A percentile compares a stretch with the other conserved stretches of the same genome.
Evolutionary conservation across 1,140 invertebrate genomes (phyloP).

Genomic region (Drosophila rufa): DNA sequence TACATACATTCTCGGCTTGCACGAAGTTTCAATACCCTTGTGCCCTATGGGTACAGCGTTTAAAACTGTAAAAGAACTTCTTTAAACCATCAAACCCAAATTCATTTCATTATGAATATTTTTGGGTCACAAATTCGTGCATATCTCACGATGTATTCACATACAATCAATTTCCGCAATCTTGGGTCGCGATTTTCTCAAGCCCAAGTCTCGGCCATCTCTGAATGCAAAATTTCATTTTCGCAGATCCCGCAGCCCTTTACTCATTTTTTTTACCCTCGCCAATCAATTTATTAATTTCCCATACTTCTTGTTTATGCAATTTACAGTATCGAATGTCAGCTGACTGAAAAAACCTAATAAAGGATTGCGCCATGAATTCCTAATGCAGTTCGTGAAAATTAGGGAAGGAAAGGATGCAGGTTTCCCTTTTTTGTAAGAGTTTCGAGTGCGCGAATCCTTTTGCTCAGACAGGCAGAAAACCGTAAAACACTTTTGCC

Average conservation of each 20-base stretch:
- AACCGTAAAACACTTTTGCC: slow-evolving; percentile 70
- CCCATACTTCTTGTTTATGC: slow-evolving; percentile 75
- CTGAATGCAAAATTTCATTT: slow-evolving; percentile 47
- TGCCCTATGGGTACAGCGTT: too few relatives aligned
- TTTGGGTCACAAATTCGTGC: neutral
- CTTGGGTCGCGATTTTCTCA: slow-evolving; percentile 37
- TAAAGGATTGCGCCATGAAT: slow-evolving; percentile 59
- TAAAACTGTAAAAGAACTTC: too few relatives aligned
- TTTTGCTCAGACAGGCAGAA: slow-evolving; percentile 76
- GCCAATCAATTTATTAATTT: slow-evolving; percentile 74
- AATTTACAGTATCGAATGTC: slow-evolving; percentile 80
- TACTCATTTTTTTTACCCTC: neutral
- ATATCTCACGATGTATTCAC: slow-evolving; percentile 12
- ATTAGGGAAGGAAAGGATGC: slow-evolving; percentile 58
- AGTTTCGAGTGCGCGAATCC: slow-evolving; percentile 43
- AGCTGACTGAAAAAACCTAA: slow-evolving; percentile 42
- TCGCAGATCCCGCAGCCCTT: slow-evolving; percentile 55
- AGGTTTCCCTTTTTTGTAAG: slow-evolving; percentile 41
- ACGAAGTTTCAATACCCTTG: too few relatives aligned
- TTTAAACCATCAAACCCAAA: too few relatives aligned
- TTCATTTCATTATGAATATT: neutral
- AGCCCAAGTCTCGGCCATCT: slow-evolving; percentile 22
- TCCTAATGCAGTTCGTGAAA: slow-evolving; percentile 16
- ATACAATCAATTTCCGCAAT: slow-evolving; percentile 36
- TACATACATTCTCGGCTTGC: too few relatives aligned